Evolutionary conservation across 1,140 invertebrate genomes (phyloP), one percentile per base, ranked within the genome.

Genomic region (Papilio helenus): DNA sequence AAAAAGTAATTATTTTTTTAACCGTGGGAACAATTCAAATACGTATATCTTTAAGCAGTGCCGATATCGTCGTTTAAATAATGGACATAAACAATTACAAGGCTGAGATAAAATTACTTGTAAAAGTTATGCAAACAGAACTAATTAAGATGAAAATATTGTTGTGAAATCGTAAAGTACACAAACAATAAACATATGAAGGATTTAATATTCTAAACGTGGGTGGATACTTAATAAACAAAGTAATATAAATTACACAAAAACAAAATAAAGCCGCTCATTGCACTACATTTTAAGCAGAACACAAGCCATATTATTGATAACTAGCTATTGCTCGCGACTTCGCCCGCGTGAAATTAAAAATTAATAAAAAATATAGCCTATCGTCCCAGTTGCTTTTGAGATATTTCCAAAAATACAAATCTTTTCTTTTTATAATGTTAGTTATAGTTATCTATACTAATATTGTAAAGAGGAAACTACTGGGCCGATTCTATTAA

Each of bases 41-140:
- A 55, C 7, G 1, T 55, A n/a, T 55, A 3, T 61, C 20, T 61
- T 61, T 61, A 14, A 61, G 58, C 23, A 61, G 10, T 61, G 23
- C 23, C 58, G 58, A 61, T 61, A 26, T 29, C 58, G 58, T 61
- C 58, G 23, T 61, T 61, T 61, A 61, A 61, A 61, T 61, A 61
- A 61, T 61, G 9, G 23, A 61, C 23, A 14, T 23, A 61, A 61
- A 23, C 12, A 16, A 26, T 4, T 14, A 61, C 58, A 26, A 61
- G 58, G 58, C 23, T 26, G 23, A 61, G 23, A 61, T 61, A 61
- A 61, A 26, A 61, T 61, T 26, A 55, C 51, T 55, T 61, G 58
- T 26, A 26, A 61, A 61, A 61, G 18, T 18, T 20, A 55, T 55
- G 18, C 55, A 58, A 58, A 58, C n/a, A 26, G 3, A 26, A 61